Base-by-base conservation (phyloP, 2,888 invertebrate genomes). In the Tuberolachnus salignus region DNA sequence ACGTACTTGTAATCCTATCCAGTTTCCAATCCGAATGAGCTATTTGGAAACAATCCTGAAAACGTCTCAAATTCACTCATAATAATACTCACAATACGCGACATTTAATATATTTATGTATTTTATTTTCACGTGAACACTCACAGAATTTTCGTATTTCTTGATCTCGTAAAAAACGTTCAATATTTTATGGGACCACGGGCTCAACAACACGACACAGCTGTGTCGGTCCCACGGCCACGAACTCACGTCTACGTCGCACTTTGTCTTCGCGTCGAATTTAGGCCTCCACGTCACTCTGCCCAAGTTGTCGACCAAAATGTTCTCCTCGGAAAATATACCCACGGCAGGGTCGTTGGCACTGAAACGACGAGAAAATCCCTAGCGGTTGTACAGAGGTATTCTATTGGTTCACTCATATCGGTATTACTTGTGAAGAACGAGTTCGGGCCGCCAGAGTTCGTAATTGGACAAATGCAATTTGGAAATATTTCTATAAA, bases 151-250 rank as follows among this genome's bases (percentile, higher is more conserved):
- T 13, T 44, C 21, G 6, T 46, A 26, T 3, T 26, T 21, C 23
- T 64, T 53, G 1, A 64, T 44, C 14, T 66, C 64, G n/a, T 74
- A 74, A 26, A 64, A 44, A 0, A 74, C 44, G 23, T 74, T 66
- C 13, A 55, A 53, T 55, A 64, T n/a, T 21, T 64, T 66, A n/a
- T 74, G 74, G 23, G 74, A 74, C 64, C 74, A 64, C 1, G 74
- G 21, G n/a, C 74, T 74, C 19, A 74, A 19, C 11, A n/a, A 1
- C 14, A 74, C 10, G 26, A 9, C 26, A 14, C 74, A 74, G 4
- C 44, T 51, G 34, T 74, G 74, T 4, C 14, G 23, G 6, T 74
- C 74, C 74, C 74, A 66, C 42, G 74, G 74, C 74, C 74, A 74
- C 6, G 44, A 66, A 11, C 23, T 63, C 64, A 74, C 23, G 44